Evolutionary conservation across 2,888 invertebrate species (phyloP).

Genomic region (Ormyrus nitidulus): DNA sequence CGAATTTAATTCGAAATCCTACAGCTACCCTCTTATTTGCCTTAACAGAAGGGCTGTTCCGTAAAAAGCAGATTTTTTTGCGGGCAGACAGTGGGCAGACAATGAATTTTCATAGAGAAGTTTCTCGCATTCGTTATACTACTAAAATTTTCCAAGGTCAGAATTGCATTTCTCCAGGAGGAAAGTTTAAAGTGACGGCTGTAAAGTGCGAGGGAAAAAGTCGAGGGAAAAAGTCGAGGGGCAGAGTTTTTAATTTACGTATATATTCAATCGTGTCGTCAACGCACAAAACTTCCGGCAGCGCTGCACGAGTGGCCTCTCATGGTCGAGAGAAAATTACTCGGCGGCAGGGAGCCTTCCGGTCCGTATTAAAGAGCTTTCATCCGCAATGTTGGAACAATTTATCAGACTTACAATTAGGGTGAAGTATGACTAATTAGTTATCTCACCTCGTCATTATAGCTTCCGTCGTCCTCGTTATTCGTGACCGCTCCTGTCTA

Average conservation of each 20-base stretch:
- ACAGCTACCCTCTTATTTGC: too few relatives aligned
- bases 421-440: constrained; percentile 70
- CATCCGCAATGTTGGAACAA: constrained; percentile 67
- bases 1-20: too few relatives aligned
- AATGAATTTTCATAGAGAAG: too few relatives aligned
- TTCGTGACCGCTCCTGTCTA: constrained; percentile 14
- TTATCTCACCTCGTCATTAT: constrained; percentile 65
- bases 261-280: constrained; percentile 62
- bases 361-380: constrained; percentile 67
- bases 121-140: too few relatives aligned
- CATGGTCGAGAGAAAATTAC: constrained; percentile 57
- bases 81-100: too few relatives aligned
- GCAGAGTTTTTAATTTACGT: constrained; percentile 40
- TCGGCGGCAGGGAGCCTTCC: constrained; percentile 50
- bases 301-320: constrained; percentile 46
- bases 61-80: too few relatives aligned
- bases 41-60: too few relatives aligned
- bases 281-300: constrained; percentile 60
- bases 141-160: too few relatives aligned
- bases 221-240: neutral
- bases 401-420: constrained; percentile 65
- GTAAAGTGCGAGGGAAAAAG: neutral
- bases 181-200: neutral
- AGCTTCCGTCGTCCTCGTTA: constrained; percentile 47
- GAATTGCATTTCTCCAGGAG: too few relatives aligned